Percentiles rank a stretch among this genome's conserved stretches.
Conservation (phyloP, 2,113 vertebrate genomes). For the Crotalus viridis region DNA sequence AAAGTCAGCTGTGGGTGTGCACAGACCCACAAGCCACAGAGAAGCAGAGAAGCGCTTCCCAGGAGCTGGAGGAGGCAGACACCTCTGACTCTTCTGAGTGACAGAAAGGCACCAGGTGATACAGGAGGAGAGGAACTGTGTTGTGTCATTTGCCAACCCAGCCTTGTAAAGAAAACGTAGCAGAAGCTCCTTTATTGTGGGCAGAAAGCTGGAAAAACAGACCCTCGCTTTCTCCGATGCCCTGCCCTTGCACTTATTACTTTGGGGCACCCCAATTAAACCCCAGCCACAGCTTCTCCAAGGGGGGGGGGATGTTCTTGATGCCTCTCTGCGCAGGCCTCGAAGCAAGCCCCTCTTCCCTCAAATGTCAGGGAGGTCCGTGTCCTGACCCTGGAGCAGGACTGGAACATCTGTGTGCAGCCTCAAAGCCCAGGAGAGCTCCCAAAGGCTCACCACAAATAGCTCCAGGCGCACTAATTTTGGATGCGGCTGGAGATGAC, state of each 20-base stretch:
- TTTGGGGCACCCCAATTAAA: background rate
- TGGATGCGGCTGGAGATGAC: constrained; percentile 4
- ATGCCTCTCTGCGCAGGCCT: background rate
- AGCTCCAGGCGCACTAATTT: constrained; percentile 21
- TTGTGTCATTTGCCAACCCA: background rate
- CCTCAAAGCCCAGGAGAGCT: background rate
- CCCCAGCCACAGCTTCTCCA: too few relatives aligned
- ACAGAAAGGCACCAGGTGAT: too few relatives aligned
- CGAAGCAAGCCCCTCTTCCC: constrained; percentile 13
- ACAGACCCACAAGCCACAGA: too few relatives aligned
- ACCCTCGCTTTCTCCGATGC: background rate
- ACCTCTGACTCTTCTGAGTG: background rate
- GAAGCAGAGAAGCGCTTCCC: background rate
- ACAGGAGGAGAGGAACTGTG: too few relatives aligned
- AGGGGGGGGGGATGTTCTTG: background rate
- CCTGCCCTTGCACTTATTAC: background rate
- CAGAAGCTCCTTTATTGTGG: too few relatives aligned
- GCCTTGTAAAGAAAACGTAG: too few relatives aligned
- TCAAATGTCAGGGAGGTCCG: constrained; percentile 27
- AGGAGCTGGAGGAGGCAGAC: background rate
- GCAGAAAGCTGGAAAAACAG: background rate
- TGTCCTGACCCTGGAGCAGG: constrained; percentile 7
- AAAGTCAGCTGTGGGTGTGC: background rate
- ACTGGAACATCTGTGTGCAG: background rate
- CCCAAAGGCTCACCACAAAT: background rate